phyloP scores from a whole-genome alignment of 1,140 invertebrate genomes.

The Cheumatopsyche charites region DNA sequence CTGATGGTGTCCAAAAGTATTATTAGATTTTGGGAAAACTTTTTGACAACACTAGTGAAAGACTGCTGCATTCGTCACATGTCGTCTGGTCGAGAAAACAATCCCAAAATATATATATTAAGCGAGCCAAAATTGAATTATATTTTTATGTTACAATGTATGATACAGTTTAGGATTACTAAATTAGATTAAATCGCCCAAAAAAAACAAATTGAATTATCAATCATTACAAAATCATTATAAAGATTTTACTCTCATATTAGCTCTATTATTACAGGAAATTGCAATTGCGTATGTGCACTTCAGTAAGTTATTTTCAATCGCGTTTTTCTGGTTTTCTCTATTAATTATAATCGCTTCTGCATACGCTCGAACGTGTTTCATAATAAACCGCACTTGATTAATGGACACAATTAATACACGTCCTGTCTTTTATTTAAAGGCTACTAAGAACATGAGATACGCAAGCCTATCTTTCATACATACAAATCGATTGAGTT shows the following conservation, averaged over 20 bases:
- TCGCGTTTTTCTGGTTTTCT: slow-evolving; percentile 16
- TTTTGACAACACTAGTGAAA: neutral
- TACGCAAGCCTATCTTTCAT: too few relatives aligned
- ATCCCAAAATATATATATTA: too few relatives aligned
- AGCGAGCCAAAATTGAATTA: too few relatives aligned
- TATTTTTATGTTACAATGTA: neutral
- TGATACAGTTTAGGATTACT: too few relatives aligned
- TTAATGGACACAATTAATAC: slow-evolving; percentile 19
- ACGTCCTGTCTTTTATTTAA: neutral
- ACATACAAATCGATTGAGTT: too few relatives aligned
- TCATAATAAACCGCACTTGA: neutral
- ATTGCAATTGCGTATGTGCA: neutral
- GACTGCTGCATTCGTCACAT: slow-evolving; percentile 8
- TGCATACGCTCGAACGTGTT: neutral
- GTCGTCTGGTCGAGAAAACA: neutral
- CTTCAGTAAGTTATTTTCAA: slow-evolving; percentile 7
- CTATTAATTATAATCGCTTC: neutral
- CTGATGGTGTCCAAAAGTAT: slow-evolving; percentile 1
- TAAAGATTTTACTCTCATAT: too few relatives aligned
- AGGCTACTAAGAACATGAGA: too few relatives aligned
- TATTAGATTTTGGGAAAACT: neutral
- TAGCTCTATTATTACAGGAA: too few relatives aligned
- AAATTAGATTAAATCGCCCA: too few relatives aligned
- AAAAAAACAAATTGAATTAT: too few relatives aligned
- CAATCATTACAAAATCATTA: too few relatives aligned